Base-by-base conservation (phyloP, 2,113 vertebrate genomes). In the Hemichromis elongatus region DNA sequence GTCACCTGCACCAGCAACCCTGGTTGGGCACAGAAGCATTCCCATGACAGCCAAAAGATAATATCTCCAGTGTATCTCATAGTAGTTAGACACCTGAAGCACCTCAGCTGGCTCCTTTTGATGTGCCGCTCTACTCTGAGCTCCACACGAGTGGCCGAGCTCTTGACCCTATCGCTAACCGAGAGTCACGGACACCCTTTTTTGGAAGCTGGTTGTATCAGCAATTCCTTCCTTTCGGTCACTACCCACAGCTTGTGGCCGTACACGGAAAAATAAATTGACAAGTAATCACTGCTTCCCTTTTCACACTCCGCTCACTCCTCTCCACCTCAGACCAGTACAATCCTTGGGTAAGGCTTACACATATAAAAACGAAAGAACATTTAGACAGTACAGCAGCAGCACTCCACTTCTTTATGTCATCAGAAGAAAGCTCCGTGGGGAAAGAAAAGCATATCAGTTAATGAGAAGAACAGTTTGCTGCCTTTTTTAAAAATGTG, bases 21-120 rank as follows among this genome's bases (percentile, higher is more conserved):
- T 47, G 0, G 26, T 0, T 26, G 40, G 9, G 47, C 21, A 3
- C 9, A 1, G 24, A 73, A 24, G 18, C 2, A 28, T 47, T 47
- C 40, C 24, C 42, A 73, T 28, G 42, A 73, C 42, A 73, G 68
- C 68, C 9, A 28, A 73, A 0, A 73, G 6, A 73, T 6, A 73
- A 28, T 73, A 47, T 30, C 16, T 19, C 24, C 9, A 0, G 16
- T 28, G 24, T 50, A 73, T 73, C 24, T 24, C 42, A 47, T 28
- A 11, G 24, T 7, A 28, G 0, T 47, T 24, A 70, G 7, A 70
- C 8, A 21, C 40, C 68, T 50, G 68, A 73, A 73, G 9, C 68
- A 3, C 42, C 4, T 73, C 68, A 3, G 42, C 16, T 50, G 24
- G 9, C 42, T 73, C 24, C 16, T 30, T 73, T 0, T 73, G 9